These are phyloP conservation scores for Chlamydotis undulata DNA, from an alignment of 2,113 vertebrate genomes.

Conservation along the genomic window DNA sequence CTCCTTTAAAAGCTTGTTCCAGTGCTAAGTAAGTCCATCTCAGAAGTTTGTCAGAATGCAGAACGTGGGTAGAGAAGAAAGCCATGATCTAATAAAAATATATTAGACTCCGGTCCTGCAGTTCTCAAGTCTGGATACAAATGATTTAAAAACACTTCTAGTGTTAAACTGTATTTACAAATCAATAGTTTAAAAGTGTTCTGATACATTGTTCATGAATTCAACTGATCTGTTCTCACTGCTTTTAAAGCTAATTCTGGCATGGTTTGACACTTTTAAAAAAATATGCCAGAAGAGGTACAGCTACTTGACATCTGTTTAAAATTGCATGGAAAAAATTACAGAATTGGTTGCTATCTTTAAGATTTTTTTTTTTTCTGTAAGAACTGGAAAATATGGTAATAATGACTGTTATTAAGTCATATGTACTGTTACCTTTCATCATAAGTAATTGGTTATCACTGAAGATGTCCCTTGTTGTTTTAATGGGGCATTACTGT, in stretches of 20 bases:
- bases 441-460: accelerated
- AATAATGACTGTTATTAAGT: background rate
- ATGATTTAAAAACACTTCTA: background rate
- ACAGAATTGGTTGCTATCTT: background rate
- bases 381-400: background rate
- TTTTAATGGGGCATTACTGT: background rate
- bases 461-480: background rate
- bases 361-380: background rate
- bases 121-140: background rate
- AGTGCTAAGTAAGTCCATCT: background rate
- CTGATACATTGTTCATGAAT: background rate
- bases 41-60: background rate
- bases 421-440: background rate
- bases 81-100: background rate
- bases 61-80: background rate
- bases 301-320: background rate
- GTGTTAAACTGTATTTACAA: background rate
- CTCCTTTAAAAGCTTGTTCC: background rate
- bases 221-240: background rate
- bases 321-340: background rate
- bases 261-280: background rate
- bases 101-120: background rate
- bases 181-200: background rate
- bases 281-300: background rate
- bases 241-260: background rate